Conservation (phyloP, 2,888 invertebrate species). For the Cosmia trapezina region DNA sequence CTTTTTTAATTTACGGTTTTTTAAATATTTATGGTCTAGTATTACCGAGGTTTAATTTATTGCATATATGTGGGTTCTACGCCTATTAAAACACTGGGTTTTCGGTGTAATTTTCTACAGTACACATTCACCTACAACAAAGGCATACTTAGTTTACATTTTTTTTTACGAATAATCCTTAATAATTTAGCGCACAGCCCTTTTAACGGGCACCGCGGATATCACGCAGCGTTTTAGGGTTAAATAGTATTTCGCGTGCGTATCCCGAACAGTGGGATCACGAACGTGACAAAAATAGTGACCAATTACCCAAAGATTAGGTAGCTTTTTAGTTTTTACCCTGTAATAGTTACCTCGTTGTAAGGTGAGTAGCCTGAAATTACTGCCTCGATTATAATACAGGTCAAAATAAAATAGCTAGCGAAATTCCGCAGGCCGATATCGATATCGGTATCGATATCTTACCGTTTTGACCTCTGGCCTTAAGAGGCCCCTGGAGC, state of each 20-base stretch:
- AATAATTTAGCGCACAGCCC: slow-evolving; percentile 18
- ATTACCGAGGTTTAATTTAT: too few species aligned
- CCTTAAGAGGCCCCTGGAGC: too few species aligned
- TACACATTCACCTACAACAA: slow-evolving; percentile 8
- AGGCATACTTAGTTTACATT: not conserved
- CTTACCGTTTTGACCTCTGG: too few species aligned
- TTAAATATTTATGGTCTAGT: too few species aligned
- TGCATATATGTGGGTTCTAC: too few species aligned
- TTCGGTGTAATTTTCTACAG: slow-evolving; percentile 3
- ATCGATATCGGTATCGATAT: too few species aligned
- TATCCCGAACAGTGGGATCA: slow-evolving; percentile 52
- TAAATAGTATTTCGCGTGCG: slow-evolving; percentile 73
- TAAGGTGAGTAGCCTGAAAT: slow-evolving; percentile 8
- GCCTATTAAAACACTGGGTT: not conserved
- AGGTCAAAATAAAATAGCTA: too few species aligned
- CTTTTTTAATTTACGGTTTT: too few species aligned
- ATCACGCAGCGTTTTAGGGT: slow-evolving; percentile 60
- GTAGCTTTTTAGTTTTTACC: slow-evolving; percentile 23
- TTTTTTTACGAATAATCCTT: not conserved
- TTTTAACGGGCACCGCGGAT: slow-evolving; percentile 17
- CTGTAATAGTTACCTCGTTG: not conserved
- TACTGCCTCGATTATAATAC: not conserved
- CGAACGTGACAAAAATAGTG: slow-evolving; percentile 56
- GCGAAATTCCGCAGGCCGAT: too few species aligned
- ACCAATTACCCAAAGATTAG: slow-evolving; percentile 39